Conservation (phyloP, 2,888 invertebrate species). For the Xanthostigma xanthostigma region DNA sequence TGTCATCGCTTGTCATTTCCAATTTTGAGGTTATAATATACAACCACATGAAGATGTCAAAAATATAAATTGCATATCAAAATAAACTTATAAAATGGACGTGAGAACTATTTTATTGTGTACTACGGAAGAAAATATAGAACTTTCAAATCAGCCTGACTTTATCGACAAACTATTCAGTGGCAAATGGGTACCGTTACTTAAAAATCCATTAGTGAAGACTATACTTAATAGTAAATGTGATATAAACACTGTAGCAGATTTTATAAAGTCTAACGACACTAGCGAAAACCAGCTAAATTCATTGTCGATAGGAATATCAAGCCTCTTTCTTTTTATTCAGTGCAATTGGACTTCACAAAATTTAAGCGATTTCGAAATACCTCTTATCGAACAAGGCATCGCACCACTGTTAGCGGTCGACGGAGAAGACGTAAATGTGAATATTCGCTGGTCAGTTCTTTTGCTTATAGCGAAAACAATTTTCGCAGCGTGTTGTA, state of each 20-base stretch:
- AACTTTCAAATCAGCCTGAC: neutral
- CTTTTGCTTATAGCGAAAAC: conserved; percentile 28
- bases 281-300: neutral
- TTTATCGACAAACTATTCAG: neutral
- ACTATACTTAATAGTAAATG: neutral
- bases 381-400: conserved; percentile 29
- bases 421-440: conserved; percentile 52
- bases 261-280: neutral
- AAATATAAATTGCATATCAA: no score
- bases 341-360: conserved; percentile 76
- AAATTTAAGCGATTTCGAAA: conserved; percentile 28
- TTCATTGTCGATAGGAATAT: conserved; percentile 35
- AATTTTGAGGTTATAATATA: no score
- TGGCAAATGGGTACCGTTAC: neutral
- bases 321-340: conserved; percentile 55
- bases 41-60: no score
- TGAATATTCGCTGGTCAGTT: conserved; percentile 43
- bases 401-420: conserved; percentile 30
- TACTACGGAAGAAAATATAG: neutral
- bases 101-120: neutral
- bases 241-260: neutral
- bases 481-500: conserved; percentile 25
- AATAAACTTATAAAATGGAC: neutral
- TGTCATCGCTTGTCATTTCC: no score
- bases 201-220: neutral